A percentile compares a stretch with the other conserved stretches of the same genome.
phyloP scores from a whole-genome alignment of 2,888 invertebrate species.

The Stramonita haemastoma region DNA sequence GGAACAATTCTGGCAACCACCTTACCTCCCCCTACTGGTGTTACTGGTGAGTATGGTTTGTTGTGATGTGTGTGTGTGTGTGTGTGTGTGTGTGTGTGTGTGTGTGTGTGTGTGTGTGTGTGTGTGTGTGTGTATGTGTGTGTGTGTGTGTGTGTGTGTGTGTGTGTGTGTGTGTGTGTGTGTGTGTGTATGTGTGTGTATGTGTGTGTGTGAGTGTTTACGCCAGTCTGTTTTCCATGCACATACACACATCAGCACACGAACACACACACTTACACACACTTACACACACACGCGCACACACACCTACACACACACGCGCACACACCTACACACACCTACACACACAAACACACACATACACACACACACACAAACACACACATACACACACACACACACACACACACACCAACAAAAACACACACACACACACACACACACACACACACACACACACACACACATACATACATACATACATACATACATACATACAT shows the following conservation, averaged over 20 bases:
- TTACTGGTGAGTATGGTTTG: no score
- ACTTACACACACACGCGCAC: constrained; percentile 2
- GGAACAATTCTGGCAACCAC: no score
- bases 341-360: not conserved
- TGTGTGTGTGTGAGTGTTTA: not conserved
- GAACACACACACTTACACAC: not conserved
- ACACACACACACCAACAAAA: no score
- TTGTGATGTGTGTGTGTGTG: no score
- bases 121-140: constrained; percentile 17
- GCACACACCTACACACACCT: not conserved
- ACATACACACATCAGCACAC: not conserved
- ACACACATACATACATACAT: no score
- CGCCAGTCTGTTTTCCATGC: not conserved
- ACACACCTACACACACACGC: not conserved
- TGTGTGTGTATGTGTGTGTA: constrained; percentile 48
- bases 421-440: no score
- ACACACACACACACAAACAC: not conserved
- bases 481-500: no score
- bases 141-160: not conserved
- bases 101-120: constrained; percentile 15
- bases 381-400: no score
- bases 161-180: not conserved
- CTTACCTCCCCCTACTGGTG: no score
- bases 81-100: no score
- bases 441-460: no score